Conservation (phyloP, 2,888 invertebrate genomes). For the Stenodera caucasica region DNA sequence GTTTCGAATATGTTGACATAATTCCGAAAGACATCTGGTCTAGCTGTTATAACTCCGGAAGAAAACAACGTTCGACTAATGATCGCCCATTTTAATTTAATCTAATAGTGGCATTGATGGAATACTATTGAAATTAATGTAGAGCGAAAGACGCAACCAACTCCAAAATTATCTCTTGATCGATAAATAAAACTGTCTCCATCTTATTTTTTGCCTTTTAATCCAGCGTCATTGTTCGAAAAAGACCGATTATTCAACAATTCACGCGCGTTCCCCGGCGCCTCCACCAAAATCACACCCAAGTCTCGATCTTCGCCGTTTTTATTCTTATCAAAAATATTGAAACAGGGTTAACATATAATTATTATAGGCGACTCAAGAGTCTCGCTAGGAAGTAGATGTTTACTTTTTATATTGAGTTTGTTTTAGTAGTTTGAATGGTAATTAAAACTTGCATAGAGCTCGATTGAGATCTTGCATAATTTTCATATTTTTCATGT, state of each 20-base stretch:
- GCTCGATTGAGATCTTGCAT: neutral
- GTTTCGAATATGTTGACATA: constrained; percentile 39
- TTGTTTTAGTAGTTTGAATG: neutral
- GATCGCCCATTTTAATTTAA: constrained; percentile 10
- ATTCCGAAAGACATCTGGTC: constrained; percentile 37
- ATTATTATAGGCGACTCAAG: neutral
- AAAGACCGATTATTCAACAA: too few species aligned
- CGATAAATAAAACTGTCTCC: too few species aligned
- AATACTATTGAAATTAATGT: neutral
- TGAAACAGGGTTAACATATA: too few species aligned
- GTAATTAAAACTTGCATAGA: neutral
- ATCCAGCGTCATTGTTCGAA: too few species aligned
- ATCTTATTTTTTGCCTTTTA: too few species aligned
- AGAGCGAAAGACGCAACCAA: neutral
- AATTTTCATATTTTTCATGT: neutral
- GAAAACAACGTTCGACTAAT: constrained; percentile 22
- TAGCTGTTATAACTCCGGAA: constrained; percentile 24
- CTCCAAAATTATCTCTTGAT: too few species aligned
- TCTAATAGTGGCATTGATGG: constrained; percentile 17
- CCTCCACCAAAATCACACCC: neutral
- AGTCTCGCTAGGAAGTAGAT: too few species aligned
- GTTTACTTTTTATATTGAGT: neutral
- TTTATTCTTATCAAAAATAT: too few species aligned
- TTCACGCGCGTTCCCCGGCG: neutral
- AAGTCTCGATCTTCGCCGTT: too few species aligned